Base-by-base conservation (phyloP, 1,140 invertebrate species). In the Aphelenchoides fujianensis region DNA sequence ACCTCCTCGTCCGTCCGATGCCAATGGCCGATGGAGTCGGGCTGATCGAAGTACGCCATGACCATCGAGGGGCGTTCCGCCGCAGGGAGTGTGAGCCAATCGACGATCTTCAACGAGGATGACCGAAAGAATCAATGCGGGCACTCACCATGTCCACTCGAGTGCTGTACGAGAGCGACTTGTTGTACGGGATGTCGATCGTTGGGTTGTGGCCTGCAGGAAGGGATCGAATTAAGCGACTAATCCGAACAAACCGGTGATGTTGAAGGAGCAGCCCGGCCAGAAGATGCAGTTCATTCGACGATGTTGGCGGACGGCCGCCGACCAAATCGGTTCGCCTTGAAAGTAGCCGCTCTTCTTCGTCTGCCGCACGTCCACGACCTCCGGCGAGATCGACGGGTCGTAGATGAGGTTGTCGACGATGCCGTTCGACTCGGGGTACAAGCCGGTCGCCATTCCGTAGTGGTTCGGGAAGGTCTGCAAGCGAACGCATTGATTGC, bases 391-490 rank as follows among this genome's bases (percentile, higher is more conserved):
- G 3, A 85, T 84, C 0, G 81, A 75, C 1, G 86, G 85, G 83
- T 91, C 90, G 77, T 88, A 91, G 81, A 89, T 88, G 34, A 82
- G 81, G 83, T 90, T 92, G 67, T 88, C 89, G 2, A 90, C 80
- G 63, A 92, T 89, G 2, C 91, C 91, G 85, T 92, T 91, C 63
- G 83, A 86, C 83, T 91, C 91, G 0, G 89, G 86, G 79, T 89
- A 91, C 19, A 91, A 79, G 2, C 91, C 91, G 28, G 91, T 92
- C 0, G 88, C 90, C 52, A 92, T 89, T 0, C 90, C 88, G 78
- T 90, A 90, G 85, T 92, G 91, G 85, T 92, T 92, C 0, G 91
- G 90, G 82, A 91, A 91, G 0, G 91, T 93, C 85, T n/a, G n/a
- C n/a, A n/a, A n/a, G n/a, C n/a, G n/a, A n/a, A n/a, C n/a, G n/a